Percentiles rank a stretch among this genome's conserved stretches.
phyloP scores from a whole-genome alignment of 2,113 vertebrate genomes.

The Hiodon alosoides region DNA sequence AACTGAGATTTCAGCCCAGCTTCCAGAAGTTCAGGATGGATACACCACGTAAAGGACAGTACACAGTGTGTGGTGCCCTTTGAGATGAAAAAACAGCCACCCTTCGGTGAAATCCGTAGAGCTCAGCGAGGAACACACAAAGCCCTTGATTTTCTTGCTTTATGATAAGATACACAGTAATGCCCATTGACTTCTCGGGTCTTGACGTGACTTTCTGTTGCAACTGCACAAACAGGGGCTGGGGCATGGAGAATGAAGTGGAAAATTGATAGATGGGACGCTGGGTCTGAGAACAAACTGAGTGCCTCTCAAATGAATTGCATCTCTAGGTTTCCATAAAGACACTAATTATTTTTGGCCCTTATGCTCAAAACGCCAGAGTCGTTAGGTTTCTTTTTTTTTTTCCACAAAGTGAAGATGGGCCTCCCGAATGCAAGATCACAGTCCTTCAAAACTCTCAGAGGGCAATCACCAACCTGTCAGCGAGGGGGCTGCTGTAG shows the following conservation, averaged over 20 bases:
- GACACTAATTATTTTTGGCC: neutral
- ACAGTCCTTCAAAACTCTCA: neutral
- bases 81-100: neutral
- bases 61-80: neutral
- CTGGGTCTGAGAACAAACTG: conserved; percentile 75
- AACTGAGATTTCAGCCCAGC: neutral
- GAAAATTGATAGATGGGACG: conserved; percentile 53
- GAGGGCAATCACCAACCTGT: neutral
- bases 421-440: neutral
- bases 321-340: neutral
- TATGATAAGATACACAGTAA: conserved; percentile 1
- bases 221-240: conserved; percentile 1
- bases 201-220: neutral
- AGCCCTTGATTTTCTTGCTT: neutral
- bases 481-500: too few relatives aligned
- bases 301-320: conserved; percentile 37
- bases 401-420: neutral
- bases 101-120: neutral
- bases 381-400: neutral
- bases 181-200: neutral
- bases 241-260: conserved; percentile 47
- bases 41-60: too few relatives aligned
- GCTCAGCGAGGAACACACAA: neutral
- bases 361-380: conserved; percentile 2
- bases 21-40: conserved; percentile 4